These are phyloP conservation scores for Anhinga rufa DNA, from an alignment of 2,113 vertebrate species.

Conservation along the genomic window DNA sequence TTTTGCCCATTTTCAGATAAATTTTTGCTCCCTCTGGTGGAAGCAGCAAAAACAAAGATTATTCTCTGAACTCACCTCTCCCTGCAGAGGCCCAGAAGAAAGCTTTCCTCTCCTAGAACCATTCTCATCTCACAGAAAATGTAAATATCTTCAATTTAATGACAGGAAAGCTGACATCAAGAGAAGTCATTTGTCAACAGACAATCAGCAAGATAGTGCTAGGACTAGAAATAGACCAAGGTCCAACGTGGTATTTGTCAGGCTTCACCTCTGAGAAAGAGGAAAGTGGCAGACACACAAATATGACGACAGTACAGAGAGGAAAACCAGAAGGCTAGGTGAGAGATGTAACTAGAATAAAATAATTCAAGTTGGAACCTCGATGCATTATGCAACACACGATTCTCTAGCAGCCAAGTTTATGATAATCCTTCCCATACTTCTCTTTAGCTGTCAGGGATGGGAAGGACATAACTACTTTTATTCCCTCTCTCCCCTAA, in stretches of 20 bases:
- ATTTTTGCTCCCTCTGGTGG: constrained; percentile 44
- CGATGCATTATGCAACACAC: neutral
- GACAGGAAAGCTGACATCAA: neutral
- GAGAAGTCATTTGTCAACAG: neutral
- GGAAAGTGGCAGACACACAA: neutral
- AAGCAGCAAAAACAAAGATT: neutral
- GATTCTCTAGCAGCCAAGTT: neutral
- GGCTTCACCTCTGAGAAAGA: neutral
- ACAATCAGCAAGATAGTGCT: neutral
- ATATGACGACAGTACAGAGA: neutral
- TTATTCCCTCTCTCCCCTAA: neutral
- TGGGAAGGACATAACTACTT: neutral
- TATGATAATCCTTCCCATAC: neutral
- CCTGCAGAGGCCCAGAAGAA: neutral
- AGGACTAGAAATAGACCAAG: neutral
- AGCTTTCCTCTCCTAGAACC: neutral
- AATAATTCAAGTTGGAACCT: neutral
- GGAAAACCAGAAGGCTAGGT: neutral
- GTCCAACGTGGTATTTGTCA: fast-evolving
- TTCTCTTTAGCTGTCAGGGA: neutral
- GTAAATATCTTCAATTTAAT: neutral
- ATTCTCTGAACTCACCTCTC: neutral
- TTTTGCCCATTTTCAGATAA: neutral
- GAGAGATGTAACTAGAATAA: neutral
- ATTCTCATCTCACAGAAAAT: neutral